Base-by-base conservation (phyloP, 2,797 vertebrate species). In the Odontamblyopus rebecca region DNA sequence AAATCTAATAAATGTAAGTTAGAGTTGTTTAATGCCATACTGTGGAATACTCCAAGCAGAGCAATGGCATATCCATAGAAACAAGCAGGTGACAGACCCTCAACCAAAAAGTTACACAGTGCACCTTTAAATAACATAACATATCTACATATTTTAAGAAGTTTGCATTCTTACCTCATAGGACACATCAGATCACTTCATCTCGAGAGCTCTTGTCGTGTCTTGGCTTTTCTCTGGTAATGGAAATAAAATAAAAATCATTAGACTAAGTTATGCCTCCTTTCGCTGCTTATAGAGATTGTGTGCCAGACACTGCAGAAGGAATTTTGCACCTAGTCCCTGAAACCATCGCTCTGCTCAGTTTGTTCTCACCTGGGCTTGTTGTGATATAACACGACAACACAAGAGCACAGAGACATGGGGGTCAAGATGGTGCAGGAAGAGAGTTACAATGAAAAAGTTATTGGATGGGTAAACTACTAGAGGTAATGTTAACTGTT, bases 341-440 rank as follows among this genome's bases (percentile, higher is more conserved):
- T 80, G 71, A 83, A 84, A 76, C 76, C 56, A 67, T 71, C 71
- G 30, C 79, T 78, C 61, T 64, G 61, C 77, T 82, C 73, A 78
- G 80, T 83, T 82, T 86, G 84, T 86, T 75, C 82, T 85, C 81
- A 80, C 84, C 78, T 66, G 70, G 80, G 84, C 67, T 71, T 86
- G 88, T 86, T 89, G 81, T 92, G 84, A 76, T 74, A 86, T 92
- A 81, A 66, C 91, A 87, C 71, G 67, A 85, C 71, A 83, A 82
- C 82, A 91, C 82, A 73, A 93, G 81, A 71, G 78, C 77, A 88
- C 86, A 87, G 82, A 77, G 82, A 92, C 86, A 86, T 78, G 83
- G 30, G 63, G 35, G 19, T 66, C 61, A 70, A 73, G 38, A 29
- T 61, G 61, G 62, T 13, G 50, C 38, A 62, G 32, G 18, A 19